Conservation (phyloP, 2,797 vertebrate species). For the Rhinoraja longicauda region DNA sequence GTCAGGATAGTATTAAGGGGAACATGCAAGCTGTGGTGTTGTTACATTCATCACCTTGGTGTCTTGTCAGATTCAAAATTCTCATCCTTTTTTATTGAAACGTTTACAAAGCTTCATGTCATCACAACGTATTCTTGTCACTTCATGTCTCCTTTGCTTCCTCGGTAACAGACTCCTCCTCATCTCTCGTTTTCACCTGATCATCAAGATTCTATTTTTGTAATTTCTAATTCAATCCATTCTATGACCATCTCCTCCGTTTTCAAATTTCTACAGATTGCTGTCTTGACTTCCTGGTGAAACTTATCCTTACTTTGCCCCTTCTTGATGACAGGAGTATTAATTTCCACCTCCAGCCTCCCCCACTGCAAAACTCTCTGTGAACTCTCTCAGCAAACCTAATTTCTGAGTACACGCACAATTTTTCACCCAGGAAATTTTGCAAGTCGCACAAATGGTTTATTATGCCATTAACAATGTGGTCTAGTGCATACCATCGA, state of each 20-base stretch:
- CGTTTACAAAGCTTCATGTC: not conserved
- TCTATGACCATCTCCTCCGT: not conserved
- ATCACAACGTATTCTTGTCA: not conserved
- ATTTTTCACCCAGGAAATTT: not conserved
- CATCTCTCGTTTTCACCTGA: not conserved
- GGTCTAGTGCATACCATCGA: not conserved
- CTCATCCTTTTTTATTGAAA: not conserved
- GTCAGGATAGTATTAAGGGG: no score
- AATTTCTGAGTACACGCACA: no score
- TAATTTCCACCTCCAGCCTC: no score
- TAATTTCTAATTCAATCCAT: not conserved
- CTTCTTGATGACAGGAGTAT: not conserved
- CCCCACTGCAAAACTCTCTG: not conserved
- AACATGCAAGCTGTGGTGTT: no score
- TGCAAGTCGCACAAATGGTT: not conserved
- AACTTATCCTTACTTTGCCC: not conserved
- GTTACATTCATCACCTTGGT: no score
- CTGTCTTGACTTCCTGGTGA: not conserved
- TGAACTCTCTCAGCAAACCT: not conserved
- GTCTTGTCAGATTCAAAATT: not conserved
- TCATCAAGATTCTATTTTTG: not conserved
- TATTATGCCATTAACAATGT: conserved; percentile 8
- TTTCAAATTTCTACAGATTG: not conserved
- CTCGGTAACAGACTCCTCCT: not conserved
- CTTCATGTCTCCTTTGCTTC: not conserved